These are phyloP conservation scores for Anolis carolinensis DNA, from an alignment of 2,113 vertebrate species.

Conservation along the genomic window DNA sequence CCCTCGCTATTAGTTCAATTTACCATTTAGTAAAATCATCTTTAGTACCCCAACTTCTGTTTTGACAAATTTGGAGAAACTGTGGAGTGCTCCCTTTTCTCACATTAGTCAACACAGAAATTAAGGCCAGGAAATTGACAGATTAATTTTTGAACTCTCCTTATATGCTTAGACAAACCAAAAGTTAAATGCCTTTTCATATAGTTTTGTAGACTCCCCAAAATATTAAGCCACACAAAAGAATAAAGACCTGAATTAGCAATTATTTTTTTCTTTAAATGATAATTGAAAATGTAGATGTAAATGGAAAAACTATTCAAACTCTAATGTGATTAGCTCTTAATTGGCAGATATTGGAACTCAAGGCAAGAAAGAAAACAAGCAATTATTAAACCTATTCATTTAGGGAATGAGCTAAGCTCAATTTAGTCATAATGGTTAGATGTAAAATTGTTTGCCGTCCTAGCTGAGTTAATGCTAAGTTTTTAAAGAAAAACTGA, in stretches of 20 bases:
- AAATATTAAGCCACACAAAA: neutral
- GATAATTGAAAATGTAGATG: conserved; percentile 34
- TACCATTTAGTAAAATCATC: no score
- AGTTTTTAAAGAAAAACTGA: conserved; percentile 25
- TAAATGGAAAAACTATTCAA: conserved; percentile 26
- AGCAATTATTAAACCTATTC: conserved; percentile 12
- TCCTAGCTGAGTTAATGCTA: conserved; percentile 13
- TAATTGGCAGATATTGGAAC: conserved; percentile 29
- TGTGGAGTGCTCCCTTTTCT: neutral
- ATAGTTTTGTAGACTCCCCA: neutral
- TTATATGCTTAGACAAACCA: neutral
- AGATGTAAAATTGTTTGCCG: conserved; percentile 21
- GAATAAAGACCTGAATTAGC: neutral
- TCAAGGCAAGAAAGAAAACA: conserved; percentile 24
- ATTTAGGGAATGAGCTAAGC: neutral
- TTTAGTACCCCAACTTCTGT: neutral
- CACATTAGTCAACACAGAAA: no score
- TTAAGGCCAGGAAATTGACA: neutral
- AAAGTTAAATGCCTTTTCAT: neutral
- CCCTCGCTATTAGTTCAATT: neutral
- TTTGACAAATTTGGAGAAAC: neutral
- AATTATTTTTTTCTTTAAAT: neutral
- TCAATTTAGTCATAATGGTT: conserved; percentile 37
- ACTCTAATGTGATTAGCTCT: conserved; percentile 41
- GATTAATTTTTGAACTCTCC: neutral